Evolutionary conservation across 2,797 vertebrate species (phyloP), one percentile per base, ranked within the genome.

Genomic region (Enoplosus armatus): DNA sequence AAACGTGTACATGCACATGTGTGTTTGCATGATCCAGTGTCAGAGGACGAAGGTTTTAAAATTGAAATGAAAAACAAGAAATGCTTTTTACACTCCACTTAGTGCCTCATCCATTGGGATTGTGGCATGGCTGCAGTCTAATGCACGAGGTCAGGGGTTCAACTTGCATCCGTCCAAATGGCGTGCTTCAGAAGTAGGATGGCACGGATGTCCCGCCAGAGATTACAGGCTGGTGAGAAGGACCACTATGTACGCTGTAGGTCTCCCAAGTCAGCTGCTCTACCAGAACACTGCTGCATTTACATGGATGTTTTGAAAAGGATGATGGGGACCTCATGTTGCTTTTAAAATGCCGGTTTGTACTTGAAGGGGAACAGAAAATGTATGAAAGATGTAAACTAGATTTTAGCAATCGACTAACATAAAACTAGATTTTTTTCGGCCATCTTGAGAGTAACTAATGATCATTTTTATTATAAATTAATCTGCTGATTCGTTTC

Each of bases 61-160:
- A 67, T 8, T 58, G 48, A 76, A 69, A 69, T 43, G 24, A 5
- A 63, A 58, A 56, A 47, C 33, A 54, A 60, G 48, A 58, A 59
- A 66, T 33, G 61, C 63, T 72, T 78, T 73, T 63, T 69, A 33
- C 60, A 39, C 60, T 73, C 63, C 66, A 76, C 27, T 85, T 58
- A 75, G 55, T 12, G 35, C 47, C 35, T 29, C 8, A 7, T 79
- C 72, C 51, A 0, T 14, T 12, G 33, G 74, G 58, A 72, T 33
- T 48, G 83, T 10, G 54, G 16, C 54, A 26, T 1, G 62, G 65
- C 72, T 47, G 71, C 54, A 12, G 63, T 5, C 74, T 85, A 83
- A 85, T 79, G 82, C 77, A 48, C 0, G 48, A 62, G 85, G 76
- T 90, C 87, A 53, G 0, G 1, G 72, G 85, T 85, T 91, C 83